A percentile compares a stretch with the other conserved stretches of the same genome.
Evolutionary conservation across 2,888 invertebrate species (phyloP).

Genomic region (Diplazon laetatorius): DNA sequence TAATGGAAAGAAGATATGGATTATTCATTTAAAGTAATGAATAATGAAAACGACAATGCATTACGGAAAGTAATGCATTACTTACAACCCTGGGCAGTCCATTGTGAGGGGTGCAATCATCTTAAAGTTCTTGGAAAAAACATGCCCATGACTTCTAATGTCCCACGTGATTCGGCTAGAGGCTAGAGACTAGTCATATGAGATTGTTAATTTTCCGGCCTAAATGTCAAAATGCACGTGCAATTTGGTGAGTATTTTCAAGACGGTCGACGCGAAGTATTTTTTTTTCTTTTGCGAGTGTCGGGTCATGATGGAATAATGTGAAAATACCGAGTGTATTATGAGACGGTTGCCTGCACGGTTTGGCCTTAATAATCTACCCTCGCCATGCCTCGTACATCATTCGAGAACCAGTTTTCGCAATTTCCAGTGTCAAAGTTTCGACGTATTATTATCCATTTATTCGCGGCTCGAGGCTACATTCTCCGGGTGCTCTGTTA

Average conservation of each 20-base stretch:
- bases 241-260: not conserved
- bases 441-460: slow-evolving; percentile 42
- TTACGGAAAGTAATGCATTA: no score
- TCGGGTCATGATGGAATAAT: no score
- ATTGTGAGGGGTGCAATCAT: no score
- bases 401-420: slow-evolving; percentile 21
- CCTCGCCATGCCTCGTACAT: not conserved
- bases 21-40: slow-evolving; percentile 36
- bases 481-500: slow-evolving; percentile 22
- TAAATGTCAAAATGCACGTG: not conserved
- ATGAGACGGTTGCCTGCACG: no score
- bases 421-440: slow-evolving; percentile 41
- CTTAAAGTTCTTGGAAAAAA: no score
- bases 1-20: no score
- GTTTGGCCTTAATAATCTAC: not conserved
- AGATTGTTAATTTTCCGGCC: not conserved
- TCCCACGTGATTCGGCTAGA: not conserved
- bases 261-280: no score
- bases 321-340: no score
- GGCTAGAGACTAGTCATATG: not conserved
- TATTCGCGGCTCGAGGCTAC: slow-evolving; percentile 21
- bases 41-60: no score
- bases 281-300: no score
- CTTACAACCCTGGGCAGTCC: no score
- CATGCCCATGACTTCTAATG: no score